Evolutionary conservation across 2,797 vertebrate species (phyloP).

Genomic region (Phalloptychus januarius): DNA sequence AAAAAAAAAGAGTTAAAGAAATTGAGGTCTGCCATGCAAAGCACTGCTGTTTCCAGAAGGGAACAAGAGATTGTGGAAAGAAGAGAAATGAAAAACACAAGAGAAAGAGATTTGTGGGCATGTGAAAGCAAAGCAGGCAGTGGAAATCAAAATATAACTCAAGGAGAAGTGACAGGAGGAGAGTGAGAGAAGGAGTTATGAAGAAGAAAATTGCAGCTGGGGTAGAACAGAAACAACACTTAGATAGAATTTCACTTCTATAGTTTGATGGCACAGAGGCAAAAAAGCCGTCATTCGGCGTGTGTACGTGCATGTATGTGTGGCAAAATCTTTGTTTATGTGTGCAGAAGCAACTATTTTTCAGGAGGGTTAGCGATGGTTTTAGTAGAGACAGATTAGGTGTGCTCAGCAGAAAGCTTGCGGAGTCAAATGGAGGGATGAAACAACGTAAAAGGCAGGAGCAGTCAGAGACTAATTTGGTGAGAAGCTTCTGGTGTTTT

Average conservation of each 20-base stretch:
- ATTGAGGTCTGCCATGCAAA: slow-evolving; percentile 20
- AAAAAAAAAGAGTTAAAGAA: slow-evolving; percentile 39
- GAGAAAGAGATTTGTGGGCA: slow-evolving; percentile 27
- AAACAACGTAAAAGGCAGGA: slow-evolving; percentile 10
- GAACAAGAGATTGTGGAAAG: background rate
- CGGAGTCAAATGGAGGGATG: slow-evolving; percentile 4
- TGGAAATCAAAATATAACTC: slow-evolving; percentile 60
- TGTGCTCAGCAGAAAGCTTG: slow-evolving; percentile 9
- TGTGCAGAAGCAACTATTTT: slow-evolving; percentile 12
- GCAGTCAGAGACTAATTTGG: slow-evolving; percentile 44
- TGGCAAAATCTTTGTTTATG: slow-evolving; percentile 21
- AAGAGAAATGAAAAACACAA: slow-evolving; percentile 22
- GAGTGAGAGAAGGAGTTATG: slow-evolving; percentile 53
- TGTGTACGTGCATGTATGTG: slow-evolving; percentile 12
- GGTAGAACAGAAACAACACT: slow-evolving; percentile 64
- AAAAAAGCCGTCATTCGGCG: background rate
- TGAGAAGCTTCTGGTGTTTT: slow-evolving; percentile 49
- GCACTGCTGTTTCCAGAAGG: slow-evolving; percentile 28
- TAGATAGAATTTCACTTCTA: slow-evolving; percentile 53
- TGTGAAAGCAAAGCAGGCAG: slow-evolving; percentile 26
- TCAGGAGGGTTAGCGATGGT: slow-evolving; percentile 32
- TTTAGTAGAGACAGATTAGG: slow-evolving; percentile 39
- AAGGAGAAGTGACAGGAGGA: slow-evolving; percentile 52
- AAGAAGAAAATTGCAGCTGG: slow-evolving; percentile 63
- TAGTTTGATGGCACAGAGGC: background rate